Percentiles rank a stretch among this genome's conserved stretches.
These are phyloP conservation scores for Varecia variegata DNA, from an alignment of 2,797 vertebrate species.

Conservation along the genomic window DNA sequence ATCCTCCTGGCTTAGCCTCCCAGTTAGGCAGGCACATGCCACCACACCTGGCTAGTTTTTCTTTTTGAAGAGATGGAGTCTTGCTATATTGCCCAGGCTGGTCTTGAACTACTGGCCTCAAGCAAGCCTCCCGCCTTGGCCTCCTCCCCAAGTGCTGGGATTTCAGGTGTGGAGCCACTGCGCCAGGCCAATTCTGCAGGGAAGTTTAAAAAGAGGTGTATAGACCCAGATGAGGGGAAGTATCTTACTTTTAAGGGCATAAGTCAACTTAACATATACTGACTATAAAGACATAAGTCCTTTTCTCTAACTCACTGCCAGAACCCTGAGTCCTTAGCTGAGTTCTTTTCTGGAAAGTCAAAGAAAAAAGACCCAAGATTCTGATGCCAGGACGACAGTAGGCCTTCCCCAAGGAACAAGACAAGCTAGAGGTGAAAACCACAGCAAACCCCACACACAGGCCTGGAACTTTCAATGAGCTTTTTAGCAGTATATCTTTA, in stretches of 20 bases:
- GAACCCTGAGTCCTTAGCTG: not conserved
- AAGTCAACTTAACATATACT: not conserved
- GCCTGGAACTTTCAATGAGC: not conserved
- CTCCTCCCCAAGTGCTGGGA: too few species aligned
- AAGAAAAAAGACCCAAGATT: not conserved
- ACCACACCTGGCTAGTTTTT: too few species aligned
- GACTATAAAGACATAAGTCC: not conserved
- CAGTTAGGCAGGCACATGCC: too few species aligned
- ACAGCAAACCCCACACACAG: not conserved
- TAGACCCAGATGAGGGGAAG: not conserved
- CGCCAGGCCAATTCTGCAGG: not conserved
- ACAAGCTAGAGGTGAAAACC: not conserved
- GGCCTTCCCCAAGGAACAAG: not conserved
- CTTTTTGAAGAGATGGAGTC: too few species aligned
- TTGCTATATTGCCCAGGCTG: too few species aligned
- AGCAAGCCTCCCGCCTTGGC: too few species aligned
- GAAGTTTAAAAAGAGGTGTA: not conserved
- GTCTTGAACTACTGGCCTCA: too few species aligned
- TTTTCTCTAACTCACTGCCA: not conserved
- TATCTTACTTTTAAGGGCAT: not conserved
- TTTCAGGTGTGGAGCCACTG: too few species aligned
- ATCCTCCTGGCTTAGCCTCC: too few species aligned
- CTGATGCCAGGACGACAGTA: not conserved
- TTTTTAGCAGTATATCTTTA: not conserved
- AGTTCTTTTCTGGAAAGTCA: not conserved